Conservation (phyloP, 2,888 invertebrate genomes). For the Ormyrus nitidulus region DNA sequence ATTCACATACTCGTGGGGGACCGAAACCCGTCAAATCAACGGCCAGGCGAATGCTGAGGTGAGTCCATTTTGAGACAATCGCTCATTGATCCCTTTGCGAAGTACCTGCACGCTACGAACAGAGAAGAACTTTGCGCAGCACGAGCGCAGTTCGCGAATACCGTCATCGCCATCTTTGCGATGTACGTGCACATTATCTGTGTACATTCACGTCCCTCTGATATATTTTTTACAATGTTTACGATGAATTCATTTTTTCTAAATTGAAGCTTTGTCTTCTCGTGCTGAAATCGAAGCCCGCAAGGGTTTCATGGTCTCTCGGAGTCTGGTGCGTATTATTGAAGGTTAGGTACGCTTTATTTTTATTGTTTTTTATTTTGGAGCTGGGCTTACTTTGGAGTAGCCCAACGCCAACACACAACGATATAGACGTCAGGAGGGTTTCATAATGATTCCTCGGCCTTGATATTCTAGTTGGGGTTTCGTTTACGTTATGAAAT, state of each 20-base stretch:
- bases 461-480: slow-evolving; percentile 29
- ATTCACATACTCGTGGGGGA: not conserved
- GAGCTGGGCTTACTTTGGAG: slow-evolving; percentile 1
- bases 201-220: not conserved
- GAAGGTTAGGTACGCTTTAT: slow-evolving; percentile 41
- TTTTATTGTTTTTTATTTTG: slow-evolving; percentile 33
- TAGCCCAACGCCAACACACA: not conserved
- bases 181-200: slow-evolving; percentile 11
- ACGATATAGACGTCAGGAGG: not conserved
- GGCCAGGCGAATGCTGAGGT: slow-evolving; percentile 41
- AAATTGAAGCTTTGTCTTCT: not conserved
- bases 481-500: slow-evolving; percentile 4
- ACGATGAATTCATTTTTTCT: not conserved
- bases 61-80: slow-evolving; percentile 29
- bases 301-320: not conserved
- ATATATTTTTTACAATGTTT: not conserved
- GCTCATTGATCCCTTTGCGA: slow-evolving; percentile 23
- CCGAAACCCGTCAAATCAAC: not conserved
- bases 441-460: slow-evolving; percentile 41
- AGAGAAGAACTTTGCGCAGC: not conserved
- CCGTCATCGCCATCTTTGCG: slow-evolving; percentile 50
- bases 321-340: not conserved
- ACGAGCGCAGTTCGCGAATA: not conserved
- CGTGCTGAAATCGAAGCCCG: no score
- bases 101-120: not conserved